Conservation (phyloP, 2,797 vertebrate genomes). For the Trachops cirrhosus region DNA sequence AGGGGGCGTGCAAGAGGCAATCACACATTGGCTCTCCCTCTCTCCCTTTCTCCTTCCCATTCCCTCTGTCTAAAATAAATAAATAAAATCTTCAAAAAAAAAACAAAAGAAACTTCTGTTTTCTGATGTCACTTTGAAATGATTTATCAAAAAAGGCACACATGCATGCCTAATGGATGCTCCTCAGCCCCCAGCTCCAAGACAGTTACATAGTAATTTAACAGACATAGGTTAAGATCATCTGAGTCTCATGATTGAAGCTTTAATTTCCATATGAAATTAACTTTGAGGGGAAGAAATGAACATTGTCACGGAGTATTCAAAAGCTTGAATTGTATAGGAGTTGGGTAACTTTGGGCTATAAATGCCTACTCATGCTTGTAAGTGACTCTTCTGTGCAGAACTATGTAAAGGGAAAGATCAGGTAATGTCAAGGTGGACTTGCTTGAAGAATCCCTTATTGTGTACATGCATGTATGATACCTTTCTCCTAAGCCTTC, state of each 20-base stretch:
- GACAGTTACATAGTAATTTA: neutral
- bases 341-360: neutral
- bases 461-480: rapidly evolving
- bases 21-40: too few relatives aligned
- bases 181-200: neutral
- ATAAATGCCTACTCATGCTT: neutral
- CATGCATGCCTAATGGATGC: rapidly evolving
- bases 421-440: neutral
- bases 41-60: too few relatives aligned
- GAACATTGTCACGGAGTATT: neutral
- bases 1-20: too few relatives aligned
- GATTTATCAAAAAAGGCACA: neutral
- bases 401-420: neutral
- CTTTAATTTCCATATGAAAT: neutral
- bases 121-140: neutral
- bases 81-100: too few relatives aligned
- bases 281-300: neutral
- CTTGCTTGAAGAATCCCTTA: neutral
- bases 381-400: neutral
- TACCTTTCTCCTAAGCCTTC: neutral
- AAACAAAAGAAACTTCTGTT: too few relatives aligned
- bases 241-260: neutral
- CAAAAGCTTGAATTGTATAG: neutral
- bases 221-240: neutral
- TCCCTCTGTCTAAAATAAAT: too few relatives aligned